Conservation (phyloP, 2,888 invertebrate genomes). For the Eulithis testata region DNA sequence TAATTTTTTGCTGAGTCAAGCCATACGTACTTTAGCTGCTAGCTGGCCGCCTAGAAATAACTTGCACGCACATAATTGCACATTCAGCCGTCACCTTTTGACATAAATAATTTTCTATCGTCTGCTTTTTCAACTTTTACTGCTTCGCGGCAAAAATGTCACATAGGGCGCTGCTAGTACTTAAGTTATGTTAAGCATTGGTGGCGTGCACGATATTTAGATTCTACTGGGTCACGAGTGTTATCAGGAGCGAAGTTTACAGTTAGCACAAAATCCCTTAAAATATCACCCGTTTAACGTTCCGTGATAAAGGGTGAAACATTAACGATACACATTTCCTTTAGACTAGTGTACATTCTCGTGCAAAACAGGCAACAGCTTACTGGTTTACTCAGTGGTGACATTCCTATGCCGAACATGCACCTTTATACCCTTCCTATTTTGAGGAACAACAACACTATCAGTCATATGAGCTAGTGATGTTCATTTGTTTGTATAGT, state of each 20-base stretch:
- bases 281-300: constrained; percentile 39
- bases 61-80: no score
- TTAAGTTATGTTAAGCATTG: constrained; percentile 2
- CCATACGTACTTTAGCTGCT: no score
- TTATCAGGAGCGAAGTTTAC: constrained; percentile 23
- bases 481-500: no score
- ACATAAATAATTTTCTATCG: no score
- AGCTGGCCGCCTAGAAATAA: no score
- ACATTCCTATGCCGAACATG: neutral
- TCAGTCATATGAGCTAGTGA: no score
- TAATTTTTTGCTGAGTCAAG: no score
- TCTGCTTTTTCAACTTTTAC: neutral
- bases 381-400: neutral
- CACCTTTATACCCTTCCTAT: no score
- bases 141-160: constrained; percentile 1
- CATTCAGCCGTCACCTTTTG: no score
- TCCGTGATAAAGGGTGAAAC: constrained; percentile 27
- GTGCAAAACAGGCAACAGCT: neutral
- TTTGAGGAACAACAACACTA: no score
- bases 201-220: constrained; percentile 13
- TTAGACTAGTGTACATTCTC: constrained; percentile 2
- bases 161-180: neutral
- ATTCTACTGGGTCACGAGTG: constrained; percentile 9
- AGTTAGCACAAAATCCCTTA: constrained; percentile 31
- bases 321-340: constrained; percentile 32